A percentile compares a stretch with the other conserved stretches of the same genome.
Evolutionary conservation across 2,888 invertebrate genomes (phyloP).

Genomic region (Heteropelma amictum): DNA sequence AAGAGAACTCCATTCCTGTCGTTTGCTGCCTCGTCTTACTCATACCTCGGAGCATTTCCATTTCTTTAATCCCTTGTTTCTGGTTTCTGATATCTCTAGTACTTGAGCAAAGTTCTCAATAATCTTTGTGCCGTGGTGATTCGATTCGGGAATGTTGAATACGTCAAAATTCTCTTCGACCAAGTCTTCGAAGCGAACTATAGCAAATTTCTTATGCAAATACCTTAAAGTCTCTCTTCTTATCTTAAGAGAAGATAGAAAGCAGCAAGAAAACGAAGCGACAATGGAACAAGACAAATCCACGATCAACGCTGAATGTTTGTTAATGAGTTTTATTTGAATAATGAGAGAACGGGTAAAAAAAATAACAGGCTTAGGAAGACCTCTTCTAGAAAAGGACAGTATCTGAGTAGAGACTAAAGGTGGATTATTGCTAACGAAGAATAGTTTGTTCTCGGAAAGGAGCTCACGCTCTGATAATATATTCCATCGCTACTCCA

Average conservation of each 20-base stretch:
- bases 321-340: constrained; percentile 44
- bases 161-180: constrained; percentile 31
- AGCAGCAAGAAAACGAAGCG: not conserved
- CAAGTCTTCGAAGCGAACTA: not conserved
- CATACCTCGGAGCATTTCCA: not conserved
- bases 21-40: not conserved
- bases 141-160: constrained; percentile 14
- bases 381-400: not conserved
- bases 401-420: not conserved
- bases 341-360: constrained; percentile 3
- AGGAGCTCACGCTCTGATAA: too few species aligned
- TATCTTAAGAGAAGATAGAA: too few species aligned
- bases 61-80: not conserved
- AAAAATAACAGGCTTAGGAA: not conserved
- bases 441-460: too few species aligned
- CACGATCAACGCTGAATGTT: constrained; percentile 27
- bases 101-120: constrained; percentile 36
- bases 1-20: constrained; percentile 41
- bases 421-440: too few species aligned
- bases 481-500: too few species aligned
- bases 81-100: constrained; percentile 12
- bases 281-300: constrained; percentile 27
- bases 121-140: constrained; percentile 24
- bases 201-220: constrained; percentile 41
- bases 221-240: constrained; percentile 15